Conservation (phyloP, 1,140 invertebrate genomes). For the Holcopasites calliopsidis region DNA sequence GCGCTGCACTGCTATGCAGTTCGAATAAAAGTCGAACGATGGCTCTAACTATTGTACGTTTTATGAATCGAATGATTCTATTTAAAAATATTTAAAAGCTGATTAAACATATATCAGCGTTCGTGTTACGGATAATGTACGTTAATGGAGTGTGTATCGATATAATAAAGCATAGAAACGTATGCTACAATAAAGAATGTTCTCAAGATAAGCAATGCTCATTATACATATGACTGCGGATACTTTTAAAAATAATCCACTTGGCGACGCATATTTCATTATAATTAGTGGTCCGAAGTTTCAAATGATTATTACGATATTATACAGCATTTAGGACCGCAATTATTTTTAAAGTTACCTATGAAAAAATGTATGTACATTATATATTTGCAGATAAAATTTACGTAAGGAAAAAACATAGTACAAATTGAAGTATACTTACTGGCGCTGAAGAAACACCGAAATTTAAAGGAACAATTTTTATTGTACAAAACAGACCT, state of each 20-base stretch:
- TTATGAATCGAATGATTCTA: neutral
- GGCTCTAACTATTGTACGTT: neutral
- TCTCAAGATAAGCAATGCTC: neutral
- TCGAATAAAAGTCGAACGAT: neutral
- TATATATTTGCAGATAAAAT: too few species aligned
- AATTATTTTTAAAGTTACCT: neutral
- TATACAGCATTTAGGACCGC: neutral
- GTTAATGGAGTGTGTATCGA: too few species aligned
- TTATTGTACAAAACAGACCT: constrained; percentile 42
- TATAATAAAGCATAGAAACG: too few species aligned
- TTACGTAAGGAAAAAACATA: too few species aligned
- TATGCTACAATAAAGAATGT: neutral
- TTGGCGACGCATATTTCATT: neutral
- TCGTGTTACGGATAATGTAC: neutral
- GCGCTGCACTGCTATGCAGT: neutral
- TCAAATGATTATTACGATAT: neutral
- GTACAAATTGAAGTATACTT: neutral
- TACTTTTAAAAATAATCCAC: too few species aligned
- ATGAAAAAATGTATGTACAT: too few species aligned
- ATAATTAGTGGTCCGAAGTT: neutral
- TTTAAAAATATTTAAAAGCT: constrained; percentile 43
- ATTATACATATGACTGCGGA: neutral
- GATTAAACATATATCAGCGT: constrained; percentile 8
- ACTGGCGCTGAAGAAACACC: neutral
- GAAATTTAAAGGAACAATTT: constrained; percentile 19